A percentile compares a stretch with the other conserved stretches of the same genome.
Conservation (phyloP, 2,797 vertebrate genomes). For the Taenioides sp. region DNA sequence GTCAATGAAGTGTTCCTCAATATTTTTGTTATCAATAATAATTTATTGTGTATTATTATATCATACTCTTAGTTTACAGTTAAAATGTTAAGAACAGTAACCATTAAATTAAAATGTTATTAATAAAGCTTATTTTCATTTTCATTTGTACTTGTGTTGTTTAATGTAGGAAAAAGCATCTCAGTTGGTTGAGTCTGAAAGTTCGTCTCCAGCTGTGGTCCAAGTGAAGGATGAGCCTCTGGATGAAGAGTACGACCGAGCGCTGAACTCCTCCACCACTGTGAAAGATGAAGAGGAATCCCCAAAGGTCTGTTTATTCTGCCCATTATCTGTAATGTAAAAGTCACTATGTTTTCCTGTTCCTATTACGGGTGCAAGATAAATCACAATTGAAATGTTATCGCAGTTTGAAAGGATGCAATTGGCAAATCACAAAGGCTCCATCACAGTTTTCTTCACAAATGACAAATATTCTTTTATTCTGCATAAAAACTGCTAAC, state of each 20-base stretch:
- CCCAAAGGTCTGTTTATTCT: conserved; percentile 76
- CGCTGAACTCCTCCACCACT: conserved; percentile 75
- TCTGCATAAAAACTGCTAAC: no score
- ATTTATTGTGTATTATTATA: no score
- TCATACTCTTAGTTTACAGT: no score
- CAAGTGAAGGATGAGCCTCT: conserved; percentile 97
- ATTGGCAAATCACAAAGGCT: no score
- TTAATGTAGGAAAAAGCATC: conserved; percentile 18
- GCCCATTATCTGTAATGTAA: no score
- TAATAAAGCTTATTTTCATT: not conserved
- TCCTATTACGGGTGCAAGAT: no score
- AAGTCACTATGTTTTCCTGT: not conserved
- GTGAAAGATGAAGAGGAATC: conserved; percentile 93
- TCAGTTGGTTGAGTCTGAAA: not conserved
- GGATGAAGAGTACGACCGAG: conserved; percentile 94
- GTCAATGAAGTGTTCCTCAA: no score
- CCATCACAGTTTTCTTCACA: no score
- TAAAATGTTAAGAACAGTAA: not conserved
- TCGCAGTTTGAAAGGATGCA: no score
- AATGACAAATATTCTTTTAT: no score
- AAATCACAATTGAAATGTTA: no score
- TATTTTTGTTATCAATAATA: no score
- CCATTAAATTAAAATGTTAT: not conserved
- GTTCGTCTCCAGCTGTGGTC: conserved; percentile 79
- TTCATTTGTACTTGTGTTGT: not conserved